Evolutionary conservation across 2,888 invertebrate species (phyloP), one percentile per base, ranked within the genome.

Genomic region (Lordiphosa fenestrarum): DNA sequence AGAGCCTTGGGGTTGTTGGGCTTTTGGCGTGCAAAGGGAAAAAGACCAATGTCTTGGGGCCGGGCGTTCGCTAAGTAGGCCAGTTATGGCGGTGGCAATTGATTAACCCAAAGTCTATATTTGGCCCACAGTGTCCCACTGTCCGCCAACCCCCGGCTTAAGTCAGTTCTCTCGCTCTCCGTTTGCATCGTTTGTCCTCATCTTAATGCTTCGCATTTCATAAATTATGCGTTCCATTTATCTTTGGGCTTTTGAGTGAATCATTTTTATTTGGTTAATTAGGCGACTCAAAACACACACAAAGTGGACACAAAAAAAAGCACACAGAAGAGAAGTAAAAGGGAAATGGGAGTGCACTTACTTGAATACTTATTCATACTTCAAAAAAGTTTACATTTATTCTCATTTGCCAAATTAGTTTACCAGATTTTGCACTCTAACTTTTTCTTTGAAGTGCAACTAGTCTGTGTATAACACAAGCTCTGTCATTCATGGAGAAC

Each of bases 241-340:
- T 56, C 63, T 64, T 30, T 15, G 15, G 15, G 39, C 48, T 12
- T 10, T 38, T 38, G 47, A 53, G 37, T 48, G 53, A 53, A 19
- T 48, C 42, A 62, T 64, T 62, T 62, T 64, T 62, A 64, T 64
- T 44, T 50, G 55, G 56, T 62, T 62, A 62, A 62, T 62, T 62
- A 64, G 37, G 10, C 54, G 35, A 15, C 52, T 47, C 6, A 1
- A 25, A 30, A 30, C 30, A 10, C 30, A 30, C 9, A 9, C 10
- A 30, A 10, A 30, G 9, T 9, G 25, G 25, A 25, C 7, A 25
- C 7, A 15, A 15, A 15, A 15, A 15, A 15, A 1, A 15, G 15
- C 15, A 15, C 15, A 30, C 4, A 30, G 9, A 3, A 9, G 30
- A 30, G 0, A 30, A 30, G 30, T 10, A 30, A 30, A 30, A 30